Evolutionary conservation across 2,888 invertebrate genomes (phyloP).

Genomic region (Epistrophe eligans): DNA sequence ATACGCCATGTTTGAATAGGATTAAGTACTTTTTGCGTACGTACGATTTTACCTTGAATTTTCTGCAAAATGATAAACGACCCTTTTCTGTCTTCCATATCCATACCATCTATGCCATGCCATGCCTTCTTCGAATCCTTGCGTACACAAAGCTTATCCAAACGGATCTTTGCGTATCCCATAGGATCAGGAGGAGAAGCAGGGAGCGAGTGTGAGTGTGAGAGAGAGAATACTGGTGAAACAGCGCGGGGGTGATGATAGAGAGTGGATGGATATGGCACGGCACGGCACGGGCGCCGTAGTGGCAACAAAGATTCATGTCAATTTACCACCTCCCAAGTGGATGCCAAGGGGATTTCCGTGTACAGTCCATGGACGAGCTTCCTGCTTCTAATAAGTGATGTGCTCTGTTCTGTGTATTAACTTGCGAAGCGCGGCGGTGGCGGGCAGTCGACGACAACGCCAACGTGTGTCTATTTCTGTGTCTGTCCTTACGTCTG

Average conservation of each 20-base stretch:
- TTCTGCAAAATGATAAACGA: slow-evolving; percentile 71
- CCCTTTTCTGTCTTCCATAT: slow-evolving; percentile 52
- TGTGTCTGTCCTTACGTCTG: slow-evolving; percentile 53
- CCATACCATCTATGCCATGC: background rate
- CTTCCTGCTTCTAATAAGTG: slow-evolving; percentile 68
- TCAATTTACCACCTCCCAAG: slow-evolving; percentile 74
- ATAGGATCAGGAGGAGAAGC: slow-evolving; percentile 39
- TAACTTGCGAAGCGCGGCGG: background rate
- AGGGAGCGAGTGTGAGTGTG: background rate
- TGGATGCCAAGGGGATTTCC: slow-evolving; percentile 66
- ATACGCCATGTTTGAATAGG: slow-evolving; percentile 73
- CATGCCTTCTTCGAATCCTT: slow-evolving; percentile 28
- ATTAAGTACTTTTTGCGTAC: slow-evolving; percentile 72
- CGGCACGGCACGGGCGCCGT: background rate
- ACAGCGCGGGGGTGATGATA: background rate
- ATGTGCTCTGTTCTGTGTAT: slow-evolving; percentile 22
- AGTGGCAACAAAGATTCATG: slow-evolving; percentile 68
- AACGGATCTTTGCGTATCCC: slow-evolving; percentile 51
- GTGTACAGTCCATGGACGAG: slow-evolving; percentile 50
- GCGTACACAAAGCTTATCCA: slow-evolving; percentile 43
- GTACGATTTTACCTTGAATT: slow-evolving; percentile 70
- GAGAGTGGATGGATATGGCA: background rate
- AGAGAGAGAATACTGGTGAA: background rate
- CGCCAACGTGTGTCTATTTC: slow-evolving; percentile 4
- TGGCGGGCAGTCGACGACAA: no score